These are phyloP conservation scores for Ellobium chinense DNA, from an alignment of 2,888 invertebrate species.

Conservation along the genomic window DNA sequence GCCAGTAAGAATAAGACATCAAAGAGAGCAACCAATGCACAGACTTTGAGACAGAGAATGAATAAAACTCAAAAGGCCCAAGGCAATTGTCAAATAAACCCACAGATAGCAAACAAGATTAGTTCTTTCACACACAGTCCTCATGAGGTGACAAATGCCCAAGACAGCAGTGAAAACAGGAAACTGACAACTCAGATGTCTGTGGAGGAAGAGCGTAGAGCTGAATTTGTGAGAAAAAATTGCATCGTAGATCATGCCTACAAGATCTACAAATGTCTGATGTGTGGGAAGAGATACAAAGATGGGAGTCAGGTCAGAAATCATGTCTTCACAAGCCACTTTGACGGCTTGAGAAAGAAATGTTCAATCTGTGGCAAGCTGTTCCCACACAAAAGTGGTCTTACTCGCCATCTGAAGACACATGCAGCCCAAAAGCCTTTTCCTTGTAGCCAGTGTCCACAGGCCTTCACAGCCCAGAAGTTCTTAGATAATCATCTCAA, in stretches of 20 bases:
- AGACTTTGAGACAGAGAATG: too few species aligned
- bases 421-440: neutral
- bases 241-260: neutral
- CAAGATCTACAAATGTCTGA: neutral
- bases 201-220: too few species aligned
- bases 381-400: neutral
- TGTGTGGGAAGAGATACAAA: neutral
- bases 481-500: slow-evolving; percentile 10
- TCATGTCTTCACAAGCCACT: neutral
- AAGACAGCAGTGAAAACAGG: too few species aligned
- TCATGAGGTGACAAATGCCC: too few species aligned
- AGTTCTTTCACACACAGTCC: too few species aligned
- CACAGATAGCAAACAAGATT: too few species aligned
- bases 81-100: too few species aligned
- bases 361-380: neutral
- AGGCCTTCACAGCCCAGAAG: slow-evolving; percentile 4
- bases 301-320: neutral
- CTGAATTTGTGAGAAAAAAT: neutral
- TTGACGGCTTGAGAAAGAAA: neutral
- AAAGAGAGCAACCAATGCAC: too few species aligned
- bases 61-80: too few species aligned
- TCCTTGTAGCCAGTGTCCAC: slow-evolving; percentile 3
- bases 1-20: too few species aligned
- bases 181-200: too few species aligned
- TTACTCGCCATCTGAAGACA: slow-evolving; percentile 1